These are phyloP conservation scores for Mya arenaria DNA, from an alignment of 1,140 invertebrate genomes.

Conservation along the genomic window DNA sequence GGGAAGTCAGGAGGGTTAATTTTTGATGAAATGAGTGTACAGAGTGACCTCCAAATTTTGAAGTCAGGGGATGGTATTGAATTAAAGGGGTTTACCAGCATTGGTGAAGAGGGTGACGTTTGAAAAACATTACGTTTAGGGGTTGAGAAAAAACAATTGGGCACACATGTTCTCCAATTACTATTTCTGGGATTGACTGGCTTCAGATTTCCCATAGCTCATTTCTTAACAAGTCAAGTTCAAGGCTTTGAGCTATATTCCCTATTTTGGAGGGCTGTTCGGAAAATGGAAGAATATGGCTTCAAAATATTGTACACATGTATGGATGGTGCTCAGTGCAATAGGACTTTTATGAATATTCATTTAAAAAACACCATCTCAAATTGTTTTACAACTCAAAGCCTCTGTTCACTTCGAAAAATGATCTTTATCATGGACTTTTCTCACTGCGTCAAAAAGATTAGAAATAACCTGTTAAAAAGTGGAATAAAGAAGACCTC, in stretches of 20 bases:
- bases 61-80: too few relatives aligned
- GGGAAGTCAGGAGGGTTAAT: too few relatives aligned
- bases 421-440: slow-evolving; percentile 39
- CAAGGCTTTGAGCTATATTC: slow-evolving; percentile 40
- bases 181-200: slow-evolving; percentile 50
- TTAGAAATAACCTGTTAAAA: slow-evolving; percentile 32
- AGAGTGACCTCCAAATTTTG: too few relatives aligned
- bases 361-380: slow-evolving; percentile 23
- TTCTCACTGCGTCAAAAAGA: slow-evolving; percentile 7
- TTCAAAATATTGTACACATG: slow-evolving; percentile 31
- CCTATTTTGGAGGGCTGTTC: slow-evolving; percentile 44
- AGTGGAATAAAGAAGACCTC: not conserved
- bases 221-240: slow-evolving; percentile 34
- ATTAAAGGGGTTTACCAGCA: too few relatives aligned
- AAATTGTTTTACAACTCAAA: not conserved
- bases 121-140: too few relatives aligned
- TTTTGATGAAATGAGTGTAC: too few relatives aligned
- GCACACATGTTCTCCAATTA: slow-evolving; percentile 54
- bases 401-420: too few relatives aligned
- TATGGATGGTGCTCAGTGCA: slow-evolving; percentile 49
- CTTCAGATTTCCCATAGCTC: slow-evolving; percentile 57
- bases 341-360: slow-evolving; percentile 45
- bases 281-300: slow-evolving; percentile 17
- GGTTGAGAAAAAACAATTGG: too few relatives aligned
- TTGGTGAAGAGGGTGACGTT: too few relatives aligned